These are phyloP conservation scores for Glyphotaelius pellucidus DNA, from an alignment of 2,888 invertebrate species.

Conservation along the genomic window DNA sequence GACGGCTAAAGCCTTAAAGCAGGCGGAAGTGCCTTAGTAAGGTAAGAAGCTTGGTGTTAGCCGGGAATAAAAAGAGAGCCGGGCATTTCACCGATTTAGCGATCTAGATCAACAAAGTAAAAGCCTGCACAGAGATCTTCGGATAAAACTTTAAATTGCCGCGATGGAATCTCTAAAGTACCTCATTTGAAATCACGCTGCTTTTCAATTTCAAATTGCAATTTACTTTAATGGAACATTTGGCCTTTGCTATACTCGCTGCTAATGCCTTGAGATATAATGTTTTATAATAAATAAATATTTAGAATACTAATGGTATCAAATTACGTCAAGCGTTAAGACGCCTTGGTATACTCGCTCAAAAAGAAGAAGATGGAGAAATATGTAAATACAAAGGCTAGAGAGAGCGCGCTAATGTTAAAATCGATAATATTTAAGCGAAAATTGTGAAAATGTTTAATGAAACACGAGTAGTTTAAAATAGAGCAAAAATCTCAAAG, in stretches of 20 bases:
- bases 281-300: not conserved
- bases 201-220: constrained; percentile 35
- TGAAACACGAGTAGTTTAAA: too few species aligned
- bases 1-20: constrained; percentile 27
- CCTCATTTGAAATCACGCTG: constrained; percentile 34
- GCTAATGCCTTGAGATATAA: not conserved
- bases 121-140: constrained; percentile 20
- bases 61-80: constrained; percentile 23
- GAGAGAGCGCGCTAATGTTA: too few species aligned
- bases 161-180: constrained; percentile 13
- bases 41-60: constrained; percentile 9
- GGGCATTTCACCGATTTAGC: constrained; percentile 24
- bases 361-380: too few species aligned
- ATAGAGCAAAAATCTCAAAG: too few species aligned
- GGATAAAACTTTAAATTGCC: constrained; percentile 26
- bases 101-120: constrained; percentile 24
- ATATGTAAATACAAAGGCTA: too few species aligned
- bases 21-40: not conserved
- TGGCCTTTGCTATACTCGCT: not conserved
- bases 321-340: not conserved
- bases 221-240: constrained; percentile 35
- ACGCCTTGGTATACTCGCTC: too few species aligned
- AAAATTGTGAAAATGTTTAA: too few species aligned
- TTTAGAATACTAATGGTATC: not conserved
- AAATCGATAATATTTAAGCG: too few species aligned